Percentiles rank a stretch among this genome's conserved stretches.
Evolutionary conservation across 2,113 vertebrate species (phyloP).

Genomic region (Muscicapa adusta): DNA sequence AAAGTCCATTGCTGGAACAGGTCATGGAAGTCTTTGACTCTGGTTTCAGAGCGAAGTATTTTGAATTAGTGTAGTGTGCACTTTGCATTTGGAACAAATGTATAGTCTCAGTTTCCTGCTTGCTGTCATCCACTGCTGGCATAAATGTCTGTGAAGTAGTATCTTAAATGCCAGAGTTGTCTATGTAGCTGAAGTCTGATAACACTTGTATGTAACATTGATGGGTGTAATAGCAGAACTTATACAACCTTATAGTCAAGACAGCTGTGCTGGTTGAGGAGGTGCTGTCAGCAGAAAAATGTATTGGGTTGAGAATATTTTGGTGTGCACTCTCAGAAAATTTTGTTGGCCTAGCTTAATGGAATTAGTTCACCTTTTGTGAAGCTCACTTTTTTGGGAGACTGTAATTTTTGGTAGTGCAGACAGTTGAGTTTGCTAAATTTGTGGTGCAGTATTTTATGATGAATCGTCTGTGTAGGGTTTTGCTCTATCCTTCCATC

Average conservation of each 20-base stretch:
- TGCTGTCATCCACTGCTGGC: background rate
- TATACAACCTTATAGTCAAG: background rate
- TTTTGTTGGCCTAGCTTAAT: background rate
- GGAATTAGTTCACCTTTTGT: background rate
- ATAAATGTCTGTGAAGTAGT: background rate
- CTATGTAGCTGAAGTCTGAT: background rate
- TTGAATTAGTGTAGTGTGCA: background rate
- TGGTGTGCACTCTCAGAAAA: background rate
- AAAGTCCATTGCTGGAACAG: background rate
- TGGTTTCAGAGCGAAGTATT: background rate
- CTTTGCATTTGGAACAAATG: background rate
- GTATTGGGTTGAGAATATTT: background rate
- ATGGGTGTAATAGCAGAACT: background rate
- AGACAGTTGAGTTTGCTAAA: background rate
- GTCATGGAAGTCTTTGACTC: background rate
- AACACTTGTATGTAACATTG: background rate
- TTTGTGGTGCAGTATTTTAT: background rate
- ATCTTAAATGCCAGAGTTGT: background rate
- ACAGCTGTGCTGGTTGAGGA: background rate
- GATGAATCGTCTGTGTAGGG: background rate
- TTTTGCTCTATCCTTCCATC: background rate
- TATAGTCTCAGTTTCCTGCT: background rate
- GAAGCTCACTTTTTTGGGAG: background rate
- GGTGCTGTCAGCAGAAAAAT: background rate
- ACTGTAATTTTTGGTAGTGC: background rate